Evolutionary conservation across 2,113 vertebrate genomes (phyloP).

Genomic region (Osmerus eperlanus): DNA sequence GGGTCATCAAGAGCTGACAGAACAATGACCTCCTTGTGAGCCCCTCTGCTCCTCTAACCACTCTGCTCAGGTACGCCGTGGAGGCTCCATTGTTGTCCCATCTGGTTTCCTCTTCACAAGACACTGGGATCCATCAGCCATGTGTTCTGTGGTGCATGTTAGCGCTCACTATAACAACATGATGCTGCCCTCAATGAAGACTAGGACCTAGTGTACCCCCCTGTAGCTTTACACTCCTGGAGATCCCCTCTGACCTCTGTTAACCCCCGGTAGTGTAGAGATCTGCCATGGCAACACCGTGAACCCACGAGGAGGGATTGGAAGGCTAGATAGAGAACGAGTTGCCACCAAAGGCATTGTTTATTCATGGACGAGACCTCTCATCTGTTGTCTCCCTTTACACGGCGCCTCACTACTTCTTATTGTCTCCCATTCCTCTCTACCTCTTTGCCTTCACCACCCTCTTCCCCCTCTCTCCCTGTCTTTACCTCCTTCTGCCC

Average conservation of each 20-base stretch:
- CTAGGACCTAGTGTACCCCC: not conserved
- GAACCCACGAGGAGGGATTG: too few relatives aligned
- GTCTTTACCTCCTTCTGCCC: not conserved
- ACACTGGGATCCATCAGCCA: not conserved
- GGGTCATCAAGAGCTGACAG: constrained; percentile 12
- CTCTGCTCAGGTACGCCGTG: too few relatives aligned
- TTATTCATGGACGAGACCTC: not conserved
- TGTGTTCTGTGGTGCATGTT: not conserved
- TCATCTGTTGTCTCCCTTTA: too few relatives aligned
- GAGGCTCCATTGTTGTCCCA: not conserved
- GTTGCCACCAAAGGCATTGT: not conserved
- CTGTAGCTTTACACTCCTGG: not conserved
- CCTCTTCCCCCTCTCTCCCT: constrained; percentile 6
- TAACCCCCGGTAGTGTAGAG: not conserved
- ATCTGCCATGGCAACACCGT: not conserved
- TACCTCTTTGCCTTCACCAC: not conserved
- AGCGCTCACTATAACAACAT: not conserved
- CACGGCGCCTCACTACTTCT: too few relatives aligned
- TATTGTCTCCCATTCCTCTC: not conserved
- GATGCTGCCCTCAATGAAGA: not conserved
- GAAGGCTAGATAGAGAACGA: not conserved
- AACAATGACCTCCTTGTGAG: constrained; percentile 19
- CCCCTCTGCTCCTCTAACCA: not conserved
- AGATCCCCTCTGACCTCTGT: not conserved
- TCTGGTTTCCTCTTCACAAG: not conserved